These are phyloP conservation scores for Matsumurasca onukii DNA, from an alignment of 1,140 invertebrate species.

Conservation along the genomic window DNA sequence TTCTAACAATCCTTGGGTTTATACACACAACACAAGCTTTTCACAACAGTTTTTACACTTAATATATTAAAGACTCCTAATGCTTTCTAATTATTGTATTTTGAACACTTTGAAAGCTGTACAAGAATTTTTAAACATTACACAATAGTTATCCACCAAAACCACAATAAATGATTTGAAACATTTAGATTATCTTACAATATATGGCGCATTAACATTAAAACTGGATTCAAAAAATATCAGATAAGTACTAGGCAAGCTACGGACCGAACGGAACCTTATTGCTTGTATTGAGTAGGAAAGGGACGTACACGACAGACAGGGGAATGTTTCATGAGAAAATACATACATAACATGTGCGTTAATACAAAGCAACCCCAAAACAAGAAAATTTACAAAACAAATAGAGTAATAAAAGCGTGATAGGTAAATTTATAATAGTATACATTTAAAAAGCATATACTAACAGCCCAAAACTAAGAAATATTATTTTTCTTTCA, in stretches of 20 bases:
- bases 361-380: constrained; percentile 23
- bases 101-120: constrained; percentile 24
- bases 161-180: constrained; percentile 19
- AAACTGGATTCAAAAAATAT: constrained; percentile 18
- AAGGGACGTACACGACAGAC: constrained; percentile 22
- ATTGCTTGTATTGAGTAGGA: constrained; percentile 24
- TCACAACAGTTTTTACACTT: constrained; percentile 3
- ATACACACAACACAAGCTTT: constrained; percentile 15
- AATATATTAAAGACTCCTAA: constrained; percentile 17
- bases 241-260: constrained; percentile 17
- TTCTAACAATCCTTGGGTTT: constrained; percentile 18
- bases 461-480: constrained; percentile 24
- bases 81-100: constrained; percentile 22
- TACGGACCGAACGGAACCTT: constrained; percentile 7
- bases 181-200: constrained; percentile 23
- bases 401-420: constrained; percentile 16
- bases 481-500: constrained; percentile 8
- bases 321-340: constrained; percentile 17
- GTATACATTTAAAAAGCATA: constrained; percentile 18
- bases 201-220: constrained; percentile 19
- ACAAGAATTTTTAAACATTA: constrained; percentile 22
- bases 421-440: neutral
- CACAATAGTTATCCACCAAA: constrained; percentile 8
- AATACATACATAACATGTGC: constrained; percentile 11
- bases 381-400: constrained; percentile 9